Conservation (phyloP, 2,888 invertebrate species). For the Ceramica pisi region DNA sequence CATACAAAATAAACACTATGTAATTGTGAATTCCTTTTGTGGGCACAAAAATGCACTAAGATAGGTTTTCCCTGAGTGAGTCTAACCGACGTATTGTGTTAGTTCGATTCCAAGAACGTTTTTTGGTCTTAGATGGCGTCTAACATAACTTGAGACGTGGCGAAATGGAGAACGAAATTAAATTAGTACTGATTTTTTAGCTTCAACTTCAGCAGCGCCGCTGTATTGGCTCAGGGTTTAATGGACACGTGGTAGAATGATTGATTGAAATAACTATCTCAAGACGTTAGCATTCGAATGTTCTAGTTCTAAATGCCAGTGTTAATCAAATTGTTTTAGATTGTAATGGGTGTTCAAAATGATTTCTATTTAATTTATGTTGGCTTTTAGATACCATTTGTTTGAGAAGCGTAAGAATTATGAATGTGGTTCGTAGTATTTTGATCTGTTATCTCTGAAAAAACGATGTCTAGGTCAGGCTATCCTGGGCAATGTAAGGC, state of each 20-base stretch:
- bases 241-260: constrained; percentile 28
- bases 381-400: constrained; percentile 30
- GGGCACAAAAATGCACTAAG: background rate
- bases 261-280: constrained; percentile 27
- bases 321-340: constrained; percentile 38
- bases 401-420: constrained; percentile 15
- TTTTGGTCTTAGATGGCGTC: constrained; percentile 1
- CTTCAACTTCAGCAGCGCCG: background rate
- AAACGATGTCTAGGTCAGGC: constrained; percentile 21
- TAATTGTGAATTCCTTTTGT: background rate
- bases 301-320: constrained; percentile 21
- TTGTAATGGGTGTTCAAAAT: constrained; percentile 32
- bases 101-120: constrained; percentile 14
- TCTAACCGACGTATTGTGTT: background rate
- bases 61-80: background rate
- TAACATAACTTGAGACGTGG: constrained; percentile 16
- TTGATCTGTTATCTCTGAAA: background rate
- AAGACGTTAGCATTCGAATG: constrained; percentile 31
- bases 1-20: background rate
- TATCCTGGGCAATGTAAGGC: background rate
- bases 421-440: constrained; percentile 22
- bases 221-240: constrained; percentile 4
- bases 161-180: background rate
- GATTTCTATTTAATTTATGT: constrained; percentile 48
- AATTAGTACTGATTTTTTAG: background rate